Conservation (phyloP, 1,140 invertebrate species). For the Drosophila lacertosa region DNA sequence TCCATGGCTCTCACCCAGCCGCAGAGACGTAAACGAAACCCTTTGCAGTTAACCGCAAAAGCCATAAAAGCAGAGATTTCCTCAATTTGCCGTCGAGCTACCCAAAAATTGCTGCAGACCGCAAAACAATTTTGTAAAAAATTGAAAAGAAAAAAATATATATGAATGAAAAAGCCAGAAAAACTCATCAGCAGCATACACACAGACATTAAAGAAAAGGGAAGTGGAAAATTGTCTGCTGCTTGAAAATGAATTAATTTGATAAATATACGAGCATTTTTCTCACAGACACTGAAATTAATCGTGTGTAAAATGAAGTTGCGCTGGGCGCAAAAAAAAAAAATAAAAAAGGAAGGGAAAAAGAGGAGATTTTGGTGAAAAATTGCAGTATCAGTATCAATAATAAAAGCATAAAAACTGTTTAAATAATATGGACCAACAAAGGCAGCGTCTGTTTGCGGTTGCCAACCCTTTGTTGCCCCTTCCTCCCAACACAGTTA, state of each 20-base stretch:
- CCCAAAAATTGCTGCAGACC: conserved; percentile 59
- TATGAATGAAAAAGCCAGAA: conserved; percentile 47
- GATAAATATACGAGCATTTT: conserved; percentile 44
- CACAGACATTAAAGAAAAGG: not conserved
- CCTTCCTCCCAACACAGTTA: not conserved
- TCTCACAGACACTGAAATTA: conserved; percentile 43
- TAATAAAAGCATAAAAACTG: conserved; percentile 16
- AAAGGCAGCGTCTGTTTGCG: conserved; percentile 43
- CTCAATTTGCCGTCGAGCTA: conserved; percentile 41
- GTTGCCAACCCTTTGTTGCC: conserved; percentile 15
- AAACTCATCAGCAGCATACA: conserved; percentile 17
- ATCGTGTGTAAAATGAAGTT: conserved; percentile 51
- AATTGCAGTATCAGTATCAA: conserved; percentile 39
- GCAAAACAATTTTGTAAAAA: conserved; percentile 70
- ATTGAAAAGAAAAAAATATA: too few species aligned
- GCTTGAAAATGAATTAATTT: conserved; percentile 55
- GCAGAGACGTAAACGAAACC: conserved; percentile 46
- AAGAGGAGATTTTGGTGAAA: conserved; percentile 39
- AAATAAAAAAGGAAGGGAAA: not conserved
- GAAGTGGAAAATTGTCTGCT: conserved; percentile 34
- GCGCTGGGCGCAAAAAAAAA: conserved; percentile 12
- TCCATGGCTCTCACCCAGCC: conserved; percentile 47
- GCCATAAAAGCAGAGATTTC: conserved; percentile 69
- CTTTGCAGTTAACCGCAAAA: conserved; percentile 63
- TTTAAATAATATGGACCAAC: conserved; percentile 41